phyloP scores from a whole-genome alignment of 1,140 invertebrate species.

The Lordiphosa clarofinis region DNA sequence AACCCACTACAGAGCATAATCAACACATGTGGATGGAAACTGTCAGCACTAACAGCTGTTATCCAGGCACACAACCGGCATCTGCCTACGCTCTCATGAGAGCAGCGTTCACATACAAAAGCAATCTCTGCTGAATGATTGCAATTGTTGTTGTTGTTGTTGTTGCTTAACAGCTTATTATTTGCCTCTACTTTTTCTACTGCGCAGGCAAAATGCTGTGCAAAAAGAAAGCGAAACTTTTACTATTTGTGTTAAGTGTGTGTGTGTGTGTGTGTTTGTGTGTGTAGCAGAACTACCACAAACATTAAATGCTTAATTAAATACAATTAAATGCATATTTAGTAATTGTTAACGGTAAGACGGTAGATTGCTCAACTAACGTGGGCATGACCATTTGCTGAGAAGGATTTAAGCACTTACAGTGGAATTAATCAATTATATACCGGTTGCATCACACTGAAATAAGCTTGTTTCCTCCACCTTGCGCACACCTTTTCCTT shows the following conservation, averaged over 20 bases:
- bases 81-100: conserved; percentile 9
- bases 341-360: conserved; percentile 46
- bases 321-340: conserved; percentile 42
- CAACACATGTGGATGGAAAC: conserved; percentile 30
- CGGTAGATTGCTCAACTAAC: not conserved
- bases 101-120: conserved; percentile 26
- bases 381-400: not conserved
- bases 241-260: conserved; percentile 17
- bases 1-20: conserved; percentile 2
- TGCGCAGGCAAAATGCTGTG: conserved; percentile 76
- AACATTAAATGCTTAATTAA: conserved; percentile 17
- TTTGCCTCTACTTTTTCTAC: conserved; percentile 42
- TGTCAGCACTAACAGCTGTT: conserved; percentile 40
- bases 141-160: conserved; percentile 34
- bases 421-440: too few relatives aligned
- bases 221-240: conserved; percentile 77
- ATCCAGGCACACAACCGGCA: conserved; percentile 25
- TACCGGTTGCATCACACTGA: too few relatives aligned
- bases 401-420: too few relatives aligned
- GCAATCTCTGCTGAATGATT: conserved; percentile 29
- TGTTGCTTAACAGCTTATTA: conserved; percentile 40
- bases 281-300: not conserved
- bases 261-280: conserved; percentile 5
- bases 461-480: not conserved
- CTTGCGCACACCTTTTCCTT: conserved; percentile 1